Evolutionary conservation across 2,888 invertebrate species (phyloP).

Genomic region (Achlya flavicornis): DNA sequence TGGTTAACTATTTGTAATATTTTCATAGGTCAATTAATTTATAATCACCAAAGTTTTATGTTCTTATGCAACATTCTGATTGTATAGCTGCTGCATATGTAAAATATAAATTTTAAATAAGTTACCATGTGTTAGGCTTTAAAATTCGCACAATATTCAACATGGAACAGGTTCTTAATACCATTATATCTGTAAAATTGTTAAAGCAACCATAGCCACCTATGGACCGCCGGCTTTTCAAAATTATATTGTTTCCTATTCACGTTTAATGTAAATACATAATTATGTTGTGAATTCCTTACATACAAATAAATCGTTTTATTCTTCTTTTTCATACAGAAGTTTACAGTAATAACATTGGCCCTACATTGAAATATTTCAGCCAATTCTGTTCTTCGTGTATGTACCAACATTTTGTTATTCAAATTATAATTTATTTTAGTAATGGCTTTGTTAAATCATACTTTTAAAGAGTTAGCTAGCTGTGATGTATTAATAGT

Average conservation of each 20-base stretch:
- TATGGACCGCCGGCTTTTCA: neutral
- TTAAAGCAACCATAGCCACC: neutral
- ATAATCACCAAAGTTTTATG: slow-evolving; percentile 71
- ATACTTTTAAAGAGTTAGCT: neutral
- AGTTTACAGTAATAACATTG: neutral
- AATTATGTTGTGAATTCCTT: neutral
- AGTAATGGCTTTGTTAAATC: too few relatives aligned
- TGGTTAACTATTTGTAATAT: slow-evolving; percentile 74
- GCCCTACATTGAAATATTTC: neutral
- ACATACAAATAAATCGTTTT: neutral
- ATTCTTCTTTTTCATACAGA: neutral
- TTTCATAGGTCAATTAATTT: slow-evolving; percentile 62
- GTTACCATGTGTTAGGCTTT: slow-evolving; percentile 66
- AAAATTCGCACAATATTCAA: slow-evolving; percentile 58
- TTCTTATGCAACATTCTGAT: slow-evolving; percentile 33
- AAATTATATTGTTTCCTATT: slow-evolving; percentile 4
- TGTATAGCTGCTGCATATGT: slow-evolving; percentile 30
- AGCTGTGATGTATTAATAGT: neutral
- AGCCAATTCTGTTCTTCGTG: neutral
- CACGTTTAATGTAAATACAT: slow-evolving; percentile 3
- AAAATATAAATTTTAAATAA: slow-evolving; percentile 18
- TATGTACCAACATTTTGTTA: neutral
- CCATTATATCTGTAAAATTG: too few relatives aligned
- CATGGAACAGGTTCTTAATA: slow-evolving; percentile 23
- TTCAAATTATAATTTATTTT: too few relatives aligned